phyloP scores from a whole-genome alignment of 2,888 invertebrate species.

The Villa cingulata region DNA sequence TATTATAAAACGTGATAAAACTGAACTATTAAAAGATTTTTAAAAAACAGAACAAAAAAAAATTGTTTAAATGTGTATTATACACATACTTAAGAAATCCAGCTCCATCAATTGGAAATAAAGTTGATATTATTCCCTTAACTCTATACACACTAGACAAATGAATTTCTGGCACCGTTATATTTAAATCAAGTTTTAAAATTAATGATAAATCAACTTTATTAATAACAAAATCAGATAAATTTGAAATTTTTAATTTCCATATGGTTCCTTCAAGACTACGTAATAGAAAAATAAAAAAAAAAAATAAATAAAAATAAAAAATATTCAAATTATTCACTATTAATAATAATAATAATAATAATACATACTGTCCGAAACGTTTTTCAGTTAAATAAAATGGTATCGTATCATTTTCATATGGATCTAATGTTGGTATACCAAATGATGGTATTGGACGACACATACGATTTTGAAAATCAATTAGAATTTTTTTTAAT shows the following conservation, averaged over 20 bases:
- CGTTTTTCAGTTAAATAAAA: not conserved
- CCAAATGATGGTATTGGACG: not conserved
- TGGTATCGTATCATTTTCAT: not conserved
- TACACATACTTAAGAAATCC: not conserved
- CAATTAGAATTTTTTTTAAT: not conserved
- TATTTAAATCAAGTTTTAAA: not conserved
- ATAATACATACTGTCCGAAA: not conserved
- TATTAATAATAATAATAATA: too few species aligned
- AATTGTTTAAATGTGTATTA: too few species aligned
- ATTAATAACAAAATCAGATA: not conserved
- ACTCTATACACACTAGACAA: not conserved
- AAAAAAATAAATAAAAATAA: not conserved
- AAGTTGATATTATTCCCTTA: not conserved
- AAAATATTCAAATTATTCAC: too few species aligned
- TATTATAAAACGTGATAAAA: too few species aligned
- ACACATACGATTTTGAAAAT: not conserved
- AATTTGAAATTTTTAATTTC: not conserved
- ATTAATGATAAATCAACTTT: not conserved
- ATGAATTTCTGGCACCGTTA: not conserved
- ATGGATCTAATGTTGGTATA: not conserved
- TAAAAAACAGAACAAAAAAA: too few species aligned
- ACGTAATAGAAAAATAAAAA: not conserved
- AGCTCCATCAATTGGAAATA: not conserved
- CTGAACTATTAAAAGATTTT: too few species aligned
- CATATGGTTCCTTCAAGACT: not conserved